phyloP scores from a whole-genome alignment of 2,888 invertebrate genomes.

The Nomada ruficornis region DNA sequence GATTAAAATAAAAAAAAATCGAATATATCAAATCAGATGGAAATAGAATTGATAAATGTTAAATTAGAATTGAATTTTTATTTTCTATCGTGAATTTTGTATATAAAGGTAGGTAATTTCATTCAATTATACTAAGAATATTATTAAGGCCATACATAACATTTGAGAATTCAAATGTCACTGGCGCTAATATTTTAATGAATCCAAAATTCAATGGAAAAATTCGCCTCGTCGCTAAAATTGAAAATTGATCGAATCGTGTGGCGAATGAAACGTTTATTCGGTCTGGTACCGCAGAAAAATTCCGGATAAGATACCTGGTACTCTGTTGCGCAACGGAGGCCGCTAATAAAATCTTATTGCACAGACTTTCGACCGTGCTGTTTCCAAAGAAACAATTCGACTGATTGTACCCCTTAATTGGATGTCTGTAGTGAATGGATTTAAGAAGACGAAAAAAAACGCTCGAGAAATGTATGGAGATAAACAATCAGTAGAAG shows the following conservation, averaged over 20 bases:
- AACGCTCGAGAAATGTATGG: background rate
- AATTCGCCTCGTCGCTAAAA: background rate
- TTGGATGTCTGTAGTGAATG: background rate
- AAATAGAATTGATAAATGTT: background rate
- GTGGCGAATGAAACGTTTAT: background rate
- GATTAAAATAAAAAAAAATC: background rate
- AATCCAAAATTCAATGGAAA: background rate
- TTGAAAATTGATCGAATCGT: no score
- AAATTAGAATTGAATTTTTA: background rate
- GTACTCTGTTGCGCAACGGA: background rate
- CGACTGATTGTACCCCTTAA: background rate
- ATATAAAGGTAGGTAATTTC: no score
- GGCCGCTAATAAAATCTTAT: slow-evolving; percentile 13
- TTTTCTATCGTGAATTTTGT: no score
- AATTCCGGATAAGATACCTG: background rate
- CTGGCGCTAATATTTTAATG: no score
- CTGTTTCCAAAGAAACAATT: background rate
- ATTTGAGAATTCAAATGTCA: no score
- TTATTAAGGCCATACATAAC: no score
- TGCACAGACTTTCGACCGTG: background rate
- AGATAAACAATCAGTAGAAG: no score
- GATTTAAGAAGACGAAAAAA: background rate
- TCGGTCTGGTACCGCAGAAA: background rate
- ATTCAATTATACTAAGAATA: no score
- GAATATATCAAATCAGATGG: background rate